Evolutionary conservation across 2,888 invertebrate genomes (phyloP), one percentile per base, ranked within the genome.

Genomic region (Idaea aversata): DNA sequence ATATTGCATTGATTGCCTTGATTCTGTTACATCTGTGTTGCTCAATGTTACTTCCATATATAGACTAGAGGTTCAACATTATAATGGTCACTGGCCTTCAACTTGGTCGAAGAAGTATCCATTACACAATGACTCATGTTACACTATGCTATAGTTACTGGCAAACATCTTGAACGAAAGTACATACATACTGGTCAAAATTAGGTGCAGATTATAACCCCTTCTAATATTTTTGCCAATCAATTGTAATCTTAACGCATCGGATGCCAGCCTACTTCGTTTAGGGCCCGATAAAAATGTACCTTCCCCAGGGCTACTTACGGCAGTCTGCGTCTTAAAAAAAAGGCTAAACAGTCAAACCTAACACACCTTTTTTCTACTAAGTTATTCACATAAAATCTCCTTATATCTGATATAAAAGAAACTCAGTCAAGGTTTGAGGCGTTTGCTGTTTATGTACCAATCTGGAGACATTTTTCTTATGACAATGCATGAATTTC

Each of bases 21-120:
- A 70, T 15, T 70, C 64, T 68, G 64, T 70, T 71, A 70, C 69
- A 71, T 75, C 75, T 76, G 70, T 75, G 75, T 75, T 63, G 74
- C 76, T 77, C 82, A 84, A 80, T 83, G 82, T 75, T 76, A 78
- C 72, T 74, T 73, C 82, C 78, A 80, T 79, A 75, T 67, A 68
- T 68, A 65, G 65, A 72, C 68, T 67, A 47, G 47, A 47, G 47
- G 10, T 47, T 47, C 47, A 70, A 74, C 68, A 69, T 70, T 72
- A 69, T 72, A 71, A 68, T 71, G 69, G 68, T 71, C 67, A 67
- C 60, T 68, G 67, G 75, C 84, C 83, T 81, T 83, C 77, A 83
- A 81, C 80, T 80, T 81, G 74, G 47, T 10, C 47, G 70, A 73
- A 64, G 63, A 67, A 64, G 62, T 61, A 25, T 63, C n/a, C 64